Evolutionary conservation across 2,113 vertebrate genomes (phyloP).

Genomic region (Falco punctatus): DNA sequence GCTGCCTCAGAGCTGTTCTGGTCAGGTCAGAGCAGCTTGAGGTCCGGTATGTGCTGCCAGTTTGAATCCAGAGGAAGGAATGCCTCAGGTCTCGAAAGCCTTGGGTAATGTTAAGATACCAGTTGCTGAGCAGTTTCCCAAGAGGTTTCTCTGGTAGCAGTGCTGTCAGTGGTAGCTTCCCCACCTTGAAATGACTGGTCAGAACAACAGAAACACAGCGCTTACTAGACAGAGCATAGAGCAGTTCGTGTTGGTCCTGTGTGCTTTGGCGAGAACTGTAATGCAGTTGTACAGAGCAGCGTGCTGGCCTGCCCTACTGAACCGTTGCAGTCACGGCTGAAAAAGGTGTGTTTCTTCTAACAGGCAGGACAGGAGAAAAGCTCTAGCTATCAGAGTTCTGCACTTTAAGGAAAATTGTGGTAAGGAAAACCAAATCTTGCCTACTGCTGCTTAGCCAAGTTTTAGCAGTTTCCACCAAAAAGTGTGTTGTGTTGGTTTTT

Average conservation of each 20-base stretch:
- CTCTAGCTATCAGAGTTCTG: neutral
- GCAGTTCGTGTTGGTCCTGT: neutral
- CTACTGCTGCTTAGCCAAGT: neutral
- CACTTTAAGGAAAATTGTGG: neutral
- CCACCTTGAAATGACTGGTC: neutral
- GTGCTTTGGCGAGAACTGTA: neutral
- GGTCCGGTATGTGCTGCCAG: neutral
- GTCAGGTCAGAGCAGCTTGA: neutral
- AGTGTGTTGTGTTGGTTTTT: neutral
- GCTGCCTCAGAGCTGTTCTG: neutral
- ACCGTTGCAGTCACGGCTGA: neutral
- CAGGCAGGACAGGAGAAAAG: neutral
- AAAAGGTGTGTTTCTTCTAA: neutral
- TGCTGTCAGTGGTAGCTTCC: neutral
- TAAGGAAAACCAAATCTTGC: neutral
- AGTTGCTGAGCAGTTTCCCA: neutral
- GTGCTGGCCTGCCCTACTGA: neutral
- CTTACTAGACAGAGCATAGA: neutral
- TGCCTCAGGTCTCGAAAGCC: neutral
- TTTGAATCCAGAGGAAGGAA: neutral
- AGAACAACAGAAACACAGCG: neutral
- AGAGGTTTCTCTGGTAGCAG: neutral
- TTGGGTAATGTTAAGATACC: neutral
- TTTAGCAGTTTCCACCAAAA: neutral
- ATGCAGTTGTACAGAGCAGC: accelerated